Base-by-base conservation (phyloP, 2,888 invertebrate species). In the Drosophila kokeensis region DNA sequence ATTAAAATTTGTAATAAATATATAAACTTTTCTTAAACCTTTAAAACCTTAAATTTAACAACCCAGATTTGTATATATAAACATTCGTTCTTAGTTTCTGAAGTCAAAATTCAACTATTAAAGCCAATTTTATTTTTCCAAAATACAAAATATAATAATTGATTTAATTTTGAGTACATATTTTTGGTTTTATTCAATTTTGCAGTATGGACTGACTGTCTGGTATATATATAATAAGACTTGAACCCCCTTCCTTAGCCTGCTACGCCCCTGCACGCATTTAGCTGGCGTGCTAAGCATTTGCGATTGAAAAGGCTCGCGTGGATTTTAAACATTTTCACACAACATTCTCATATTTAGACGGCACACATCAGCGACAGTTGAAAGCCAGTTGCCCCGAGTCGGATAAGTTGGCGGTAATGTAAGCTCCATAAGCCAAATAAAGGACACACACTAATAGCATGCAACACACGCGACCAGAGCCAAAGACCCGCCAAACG, bases 321-420 rank as follows among this genome's bases (percentile, higher is more conserved):
- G 90, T 87, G 90, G 85, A 90, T 90, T 87, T 90, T 82, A 90
- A 87, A 90, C 89, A 87, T 85, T 85, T 85, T 85, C 85, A 85
- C 85, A 85, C 85, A 85, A 90, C 90, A 88, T 85, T 90, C 90
- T 85, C 85, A 90, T 90, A 85, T 85, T 85, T 85, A 89, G 85
- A 90, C 85, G 90, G 89, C 89, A 84, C 85, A 81, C 85, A 86
- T 90, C 87, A 87, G 67, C 82, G 72, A 73, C 83, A 76, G 64
- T 65, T 57, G 69, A 77, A 73, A 62, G 65, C 62, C 59, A 66
- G 63, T 62, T 59, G 40, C 55, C 45, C 45, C 42, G 45, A 21
- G 42, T 29, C 32, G 29, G 65, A 58, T 24, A 42, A 65, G 59
- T 61, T 69, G 77, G 85, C 82, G 90, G 90, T 87, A 87, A 87